Percentiles rank a stretch among this genome's conserved stretches.
Evolutionary conservation across 2,113 vertebrate species (phyloP).

Genomic region (Marcusenius ussheri): DNA sequence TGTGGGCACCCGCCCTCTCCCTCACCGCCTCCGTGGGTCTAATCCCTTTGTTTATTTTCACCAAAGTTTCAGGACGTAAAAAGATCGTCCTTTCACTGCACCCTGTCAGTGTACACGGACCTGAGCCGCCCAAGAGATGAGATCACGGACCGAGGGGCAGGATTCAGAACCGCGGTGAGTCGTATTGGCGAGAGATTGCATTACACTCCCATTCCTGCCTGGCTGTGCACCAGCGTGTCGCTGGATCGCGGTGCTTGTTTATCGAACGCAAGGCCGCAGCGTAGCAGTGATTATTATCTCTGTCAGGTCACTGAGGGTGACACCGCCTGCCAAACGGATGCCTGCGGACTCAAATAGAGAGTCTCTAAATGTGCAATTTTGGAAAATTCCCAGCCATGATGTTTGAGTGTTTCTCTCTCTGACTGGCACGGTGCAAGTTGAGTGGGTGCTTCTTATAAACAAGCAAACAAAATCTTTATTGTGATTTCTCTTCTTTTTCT

Average conservation of each 20-base stretch:
- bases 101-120: neutral
- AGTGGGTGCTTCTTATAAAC: neutral
- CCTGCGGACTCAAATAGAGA: neutral
- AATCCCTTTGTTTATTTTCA: neutral
- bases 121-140: neutral
- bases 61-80: neutral
- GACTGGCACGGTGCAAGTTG: neutral
- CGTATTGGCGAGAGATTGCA: neutral
- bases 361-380: neutral
- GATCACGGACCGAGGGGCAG: neutral
- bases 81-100: neutral
- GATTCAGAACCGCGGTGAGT: neutral
- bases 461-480: neutral
- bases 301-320: neutral
- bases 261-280: neutral
- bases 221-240: neutral
- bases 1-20: neutral
- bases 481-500: neutral
- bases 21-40: neutral
- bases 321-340: neutral
- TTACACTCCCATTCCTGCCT: neutral
- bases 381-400: neutral
- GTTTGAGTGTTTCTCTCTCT: neutral
- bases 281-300: neutral
- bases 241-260: neutral